phyloP scores from a whole-genome alignment of 2,797 vertebrate genomes.

The Darevskia nairensis region DNA sequence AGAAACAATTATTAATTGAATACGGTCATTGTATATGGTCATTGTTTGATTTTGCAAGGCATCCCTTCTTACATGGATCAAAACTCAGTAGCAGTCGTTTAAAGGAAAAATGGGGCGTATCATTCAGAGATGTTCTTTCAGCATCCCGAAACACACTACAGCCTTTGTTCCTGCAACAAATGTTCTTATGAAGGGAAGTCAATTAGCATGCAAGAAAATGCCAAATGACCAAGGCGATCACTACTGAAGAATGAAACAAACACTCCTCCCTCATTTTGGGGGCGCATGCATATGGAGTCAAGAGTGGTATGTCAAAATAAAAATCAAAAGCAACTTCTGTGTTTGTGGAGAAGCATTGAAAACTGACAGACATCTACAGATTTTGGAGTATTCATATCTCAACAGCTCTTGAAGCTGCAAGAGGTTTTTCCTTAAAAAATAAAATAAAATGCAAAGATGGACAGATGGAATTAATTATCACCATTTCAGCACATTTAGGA shows the following conservation, averaged over 20 bases:
- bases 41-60: not conserved
- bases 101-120: slow-evolving; percentile 38
- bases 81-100: slow-evolving; percentile 19
- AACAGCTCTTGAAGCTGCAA: slow-evolving; percentile 16
- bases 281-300: not conserved
- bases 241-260: not conserved
- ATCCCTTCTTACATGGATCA: slow-evolving; percentile 17
- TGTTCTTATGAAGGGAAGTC: slow-evolving; percentile 44
- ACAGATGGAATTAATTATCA: slow-evolving; percentile 50
- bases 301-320: not conserved
- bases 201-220: slow-evolving; percentile 33
- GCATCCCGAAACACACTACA: slow-evolving; percentile 17
- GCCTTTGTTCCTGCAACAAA: not conserved
- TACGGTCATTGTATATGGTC: too few species aligned
- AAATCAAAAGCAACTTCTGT: not conserved
- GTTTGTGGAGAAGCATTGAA: slow-evolving; percentile 10
- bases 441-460: slow-evolving; percentile 5
- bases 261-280: not conserved
- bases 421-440: not conserved
- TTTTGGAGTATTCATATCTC: slow-evolving; percentile 29
- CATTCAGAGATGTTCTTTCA: not conserved
- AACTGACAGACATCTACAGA: slow-evolving; percentile 6
- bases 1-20: too few species aligned
- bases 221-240: not conserved
- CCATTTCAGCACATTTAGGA: slow-evolving; percentile 28